Evolutionary conservation across 2,888 invertebrate species (phyloP), one percentile per base, ranked within the genome.

Genomic region (Strigamia transsilvanica): DNA sequence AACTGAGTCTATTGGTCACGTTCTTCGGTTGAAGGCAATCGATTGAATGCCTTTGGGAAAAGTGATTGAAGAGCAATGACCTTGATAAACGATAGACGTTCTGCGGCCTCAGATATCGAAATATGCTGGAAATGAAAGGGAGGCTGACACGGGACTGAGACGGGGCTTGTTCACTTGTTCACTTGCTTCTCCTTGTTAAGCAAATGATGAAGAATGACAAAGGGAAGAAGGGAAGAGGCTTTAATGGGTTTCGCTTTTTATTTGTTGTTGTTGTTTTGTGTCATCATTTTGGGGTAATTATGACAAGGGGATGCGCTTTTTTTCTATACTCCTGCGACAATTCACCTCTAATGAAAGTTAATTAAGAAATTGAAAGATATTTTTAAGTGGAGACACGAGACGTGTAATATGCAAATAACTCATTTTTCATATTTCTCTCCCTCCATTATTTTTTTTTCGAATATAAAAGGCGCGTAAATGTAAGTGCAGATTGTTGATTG

Each of bases 331-430:
- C 18, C 27, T 23, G 38, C 81, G 81, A 81, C 81, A 81, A 81
- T 61, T 81, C 81, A 34, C 73, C 66, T 38, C 81, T 81, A 81
- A 81, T 81, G 81, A 81, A 81, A 81, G 66, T 81, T 81, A 81
- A 81, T 81, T 81, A 81, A 81, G 81, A 81, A 81, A 81, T 81
- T 81, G 81, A 81, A 81, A 81, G 81, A 81, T 81, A 81, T 61
- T 81, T 81, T 61, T 61, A 81, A 41, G 38, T 61, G 32, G 61
- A 18, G 18, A 32, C 61, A 12, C 73, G 73, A 73, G 73, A 73
- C 73, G 73, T 7, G 73, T 73, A 73, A 73, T 81, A 81, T 81
- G 81, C 66, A 81, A 81, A 81, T 66, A 66, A 81, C 42, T 81
- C 81, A 81, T 81, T 81, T 81, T 81, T 81, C 81, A 66, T 46